These are phyloP conservation scores for Limnothrissa miodon DNA, from an alignment of 2,113 vertebrate species.

Conservation along the genomic window DNA sequence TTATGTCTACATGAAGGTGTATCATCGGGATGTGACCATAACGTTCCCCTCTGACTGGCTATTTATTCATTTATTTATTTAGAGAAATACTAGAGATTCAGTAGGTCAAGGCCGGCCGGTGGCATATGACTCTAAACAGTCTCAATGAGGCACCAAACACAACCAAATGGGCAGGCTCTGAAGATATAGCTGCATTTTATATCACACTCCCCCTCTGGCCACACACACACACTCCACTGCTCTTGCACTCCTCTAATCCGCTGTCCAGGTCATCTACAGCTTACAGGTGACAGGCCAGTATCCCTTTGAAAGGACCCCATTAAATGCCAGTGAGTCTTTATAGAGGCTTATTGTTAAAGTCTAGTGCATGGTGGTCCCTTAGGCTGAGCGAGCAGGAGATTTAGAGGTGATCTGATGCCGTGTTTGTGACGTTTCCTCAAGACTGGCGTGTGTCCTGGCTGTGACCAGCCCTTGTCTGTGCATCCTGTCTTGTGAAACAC, in stretches of 20 bases:
- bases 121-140: neutral
- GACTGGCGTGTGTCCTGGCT: conserved; percentile 7
- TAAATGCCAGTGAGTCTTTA: conserved; percentile 30
- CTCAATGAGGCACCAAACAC: neutral
- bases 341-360: conserved; percentile 24
- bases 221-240: neutral
- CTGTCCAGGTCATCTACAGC: conserved; percentile 21
- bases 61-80: neutral
- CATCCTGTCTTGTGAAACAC: neutral
- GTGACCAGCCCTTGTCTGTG: neutral
- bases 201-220: neutral
- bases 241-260: conserved; percentile 16
- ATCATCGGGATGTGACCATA: neutral
- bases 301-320: conserved; percentile 20
- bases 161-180: neutral
- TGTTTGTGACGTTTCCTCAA: conserved; percentile 9
- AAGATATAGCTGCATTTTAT: neutral
- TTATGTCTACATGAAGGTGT: neutral
- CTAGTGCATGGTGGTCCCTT: conserved; percentile 24
- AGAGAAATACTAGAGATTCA: neutral
- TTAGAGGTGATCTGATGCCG: conserved; percentile 33
- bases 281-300: conserved; percentile 23
- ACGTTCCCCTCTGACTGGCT: neutral
- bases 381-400: conserved; percentile 8
- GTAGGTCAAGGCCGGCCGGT: neutral